A percentile compares a stretch with the other conserved stretches of the same genome.
phyloP scores from a whole-genome alignment of 2,113 vertebrate genomes.

The Pholis gunnellus region DNA sequence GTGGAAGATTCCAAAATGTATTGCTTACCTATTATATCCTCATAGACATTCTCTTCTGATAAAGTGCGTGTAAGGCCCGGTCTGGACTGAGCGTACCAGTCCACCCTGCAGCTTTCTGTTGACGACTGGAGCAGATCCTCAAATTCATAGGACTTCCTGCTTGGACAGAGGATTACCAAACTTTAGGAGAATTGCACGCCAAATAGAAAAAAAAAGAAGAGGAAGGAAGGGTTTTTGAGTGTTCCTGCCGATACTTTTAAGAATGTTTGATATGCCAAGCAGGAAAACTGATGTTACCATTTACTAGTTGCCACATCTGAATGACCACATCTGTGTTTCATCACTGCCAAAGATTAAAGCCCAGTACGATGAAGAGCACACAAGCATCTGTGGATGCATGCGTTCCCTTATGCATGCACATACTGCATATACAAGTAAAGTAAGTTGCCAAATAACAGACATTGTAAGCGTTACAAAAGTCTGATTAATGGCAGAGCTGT shows the following conservation, averaged over 20 bases:
- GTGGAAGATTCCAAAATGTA: too few species aligned
- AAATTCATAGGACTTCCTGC: constrained; percentile 97
- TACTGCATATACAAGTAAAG: neutral
- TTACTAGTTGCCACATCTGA: constrained; percentile 43
- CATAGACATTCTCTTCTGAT: constrained; percentile 98
- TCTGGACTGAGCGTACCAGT: constrained; percentile 95
- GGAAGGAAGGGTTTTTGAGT: constrained; percentile 22
- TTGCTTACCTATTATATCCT: constrained; percentile 95
- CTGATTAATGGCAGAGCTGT: neutral
- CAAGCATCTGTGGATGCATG: constrained; percentile 1
- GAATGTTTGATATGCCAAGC: constrained; percentile 12
- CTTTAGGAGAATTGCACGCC: neutral
- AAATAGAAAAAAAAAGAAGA: constrained; percentile 14
- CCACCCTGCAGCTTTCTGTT: constrained; percentile 86
- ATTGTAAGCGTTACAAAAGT: neutral
- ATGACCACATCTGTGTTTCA: constrained; percentile 47
- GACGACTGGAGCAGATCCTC: constrained; percentile 94
- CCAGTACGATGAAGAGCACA: constrained; percentile 19
- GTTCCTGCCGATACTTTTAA: constrained; percentile 21
- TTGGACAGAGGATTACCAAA: constrained; percentile 56
- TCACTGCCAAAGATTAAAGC: constrained; percentile 38
- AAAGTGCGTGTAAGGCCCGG: constrained; percentile 95
- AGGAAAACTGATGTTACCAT: constrained; percentile 28
- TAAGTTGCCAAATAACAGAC: neutral
- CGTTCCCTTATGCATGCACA: constrained; percentile 12